phyloP scores from a whole-genome alignment of 23 tunicate species.

The Halocynthia roretzi region DNA sequence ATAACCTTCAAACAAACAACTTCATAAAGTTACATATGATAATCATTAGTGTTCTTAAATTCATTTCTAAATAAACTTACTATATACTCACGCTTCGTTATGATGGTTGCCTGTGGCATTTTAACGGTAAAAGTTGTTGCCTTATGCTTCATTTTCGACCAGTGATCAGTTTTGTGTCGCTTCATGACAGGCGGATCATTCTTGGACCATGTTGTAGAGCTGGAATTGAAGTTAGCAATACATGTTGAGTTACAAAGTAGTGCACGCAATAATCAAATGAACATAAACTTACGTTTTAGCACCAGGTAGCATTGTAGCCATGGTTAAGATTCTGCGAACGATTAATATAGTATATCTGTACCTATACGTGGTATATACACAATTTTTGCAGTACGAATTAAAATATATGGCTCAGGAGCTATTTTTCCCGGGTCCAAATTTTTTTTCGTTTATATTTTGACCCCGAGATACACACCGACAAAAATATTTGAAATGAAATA shows the following conservation, averaged over 20 bases:
- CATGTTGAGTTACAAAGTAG: background rate
- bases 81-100: conserved; percentile 63
- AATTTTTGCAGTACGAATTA: too few species aligned
- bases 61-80: background rate
- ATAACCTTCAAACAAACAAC: too few species aligned
- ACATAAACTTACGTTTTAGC: conserved; percentile 60
- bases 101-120: conserved; percentile 83
- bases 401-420: too few species aligned
- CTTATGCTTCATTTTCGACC: conserved; percentile 93
- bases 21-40: too few species aligned
- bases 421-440: too few species aligned
- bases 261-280: background rate
- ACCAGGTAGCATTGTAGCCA: conserved; percentile 52
- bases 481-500: too few species aligned
- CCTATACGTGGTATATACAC: too few species aligned
- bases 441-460: too few species aligned
- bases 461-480: too few species aligned
- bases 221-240: background rate
- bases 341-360: too few species aligned
- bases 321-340: background rate
- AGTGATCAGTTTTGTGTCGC: conserved; percentile 67
- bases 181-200: conserved; percentile 73
- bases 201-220: conserved; percentile 78
- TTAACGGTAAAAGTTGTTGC: conserved; percentile 83
- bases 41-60: background rate